Base-by-base conservation (phyloP, 2,888 invertebrate genomes). In the Drosophila vallismaia region DNA sequence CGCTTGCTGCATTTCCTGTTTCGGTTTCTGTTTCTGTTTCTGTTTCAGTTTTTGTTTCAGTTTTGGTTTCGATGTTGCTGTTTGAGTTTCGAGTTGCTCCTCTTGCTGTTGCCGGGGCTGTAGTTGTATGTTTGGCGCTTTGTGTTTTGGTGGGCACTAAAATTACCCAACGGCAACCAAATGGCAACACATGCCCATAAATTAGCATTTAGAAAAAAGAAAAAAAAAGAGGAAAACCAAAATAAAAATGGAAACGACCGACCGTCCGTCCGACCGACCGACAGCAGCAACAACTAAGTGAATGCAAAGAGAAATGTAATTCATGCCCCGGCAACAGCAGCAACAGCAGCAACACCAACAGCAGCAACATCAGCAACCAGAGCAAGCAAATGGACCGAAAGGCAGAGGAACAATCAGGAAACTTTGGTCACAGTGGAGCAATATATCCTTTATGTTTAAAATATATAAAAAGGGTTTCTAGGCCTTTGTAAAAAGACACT, bases 111-210 rank as follows among this genome's bases (percentile, higher is more conserved):
- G 44, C 19, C 4, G 24, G 7, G 40, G 40, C 19, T 42, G 45
- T 63, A 40, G 40, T 29, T 40, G 38, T 63, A 40, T 67, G 54
- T 71, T 29, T 63, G 50, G 36, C 57, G 72, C 62, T 71, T 52
- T 68, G 33, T 68, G 66, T 55, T 71, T 69, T 68, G 68, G 72
- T 66, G 82, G 78, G 86, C 82, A 82, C 88, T 85, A 82, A 82
- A 87, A 82, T 88, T 82, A 88, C 86, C 72, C 86, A 82, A 88
- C 84, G 85, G 82, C 86, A 84, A 88, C 85, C 84, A 84, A 84
- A 86, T 84, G 88, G 87, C 87, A 88, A 80, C 84, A 88, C 88
- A 84, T 86, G 84, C 88, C 84, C 84, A 84, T 84, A 84, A 84
- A 84, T 84, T 84, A 84, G 84, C 88, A 84, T 84, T 84, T 86